phyloP scores from a whole-genome alignment of 2,888 invertebrate species.

The Pardosa pseudoannulata region DNA sequence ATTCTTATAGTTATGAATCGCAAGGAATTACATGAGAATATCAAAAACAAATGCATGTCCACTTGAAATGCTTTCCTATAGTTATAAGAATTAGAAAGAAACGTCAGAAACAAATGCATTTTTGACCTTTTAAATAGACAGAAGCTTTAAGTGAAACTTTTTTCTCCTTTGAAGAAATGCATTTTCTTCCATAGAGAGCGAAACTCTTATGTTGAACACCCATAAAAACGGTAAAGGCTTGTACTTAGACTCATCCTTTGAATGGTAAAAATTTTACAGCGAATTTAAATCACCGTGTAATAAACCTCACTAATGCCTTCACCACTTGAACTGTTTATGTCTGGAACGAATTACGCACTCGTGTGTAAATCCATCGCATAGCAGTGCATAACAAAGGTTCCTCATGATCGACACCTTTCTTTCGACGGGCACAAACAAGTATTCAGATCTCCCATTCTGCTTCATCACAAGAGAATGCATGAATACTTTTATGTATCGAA shows the following conservation, averaged over 20 bases:
- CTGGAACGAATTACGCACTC: conserved; percentile 51
- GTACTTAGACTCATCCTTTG: neutral
- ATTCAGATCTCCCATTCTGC: conserved; percentile 46
- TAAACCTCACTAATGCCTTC: neutral
- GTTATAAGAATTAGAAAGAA: too few species aligned
- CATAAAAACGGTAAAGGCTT: too few species aligned
- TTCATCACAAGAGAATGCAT: conserved; percentile 50
- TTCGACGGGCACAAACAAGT: conserved; percentile 51
- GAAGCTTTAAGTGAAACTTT: too few species aligned
- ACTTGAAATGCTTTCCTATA: too few species aligned
- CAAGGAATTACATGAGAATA: too few species aligned
- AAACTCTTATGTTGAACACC: too few species aligned
- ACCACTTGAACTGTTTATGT: neutral
- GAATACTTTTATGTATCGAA: conserved; percentile 59
- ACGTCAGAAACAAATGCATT: too few species aligned
- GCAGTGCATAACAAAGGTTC: conserved; percentile 23
- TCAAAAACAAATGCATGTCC: too few species aligned
- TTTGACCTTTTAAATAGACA: too few species aligned
- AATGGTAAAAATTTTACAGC: neutral
- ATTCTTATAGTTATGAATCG: too few species aligned
- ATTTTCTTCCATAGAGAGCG: too few species aligned
- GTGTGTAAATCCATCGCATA: conserved; percentile 42
- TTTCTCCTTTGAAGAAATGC: too few species aligned
- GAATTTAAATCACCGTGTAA: neutral
- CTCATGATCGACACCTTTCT: conserved; percentile 33